Evolutionary conservation across 1,140 invertebrate genomes (phyloP), one percentile per base, ranked within the genome.

Genomic region (Gonatopus flavifemur): DNA sequence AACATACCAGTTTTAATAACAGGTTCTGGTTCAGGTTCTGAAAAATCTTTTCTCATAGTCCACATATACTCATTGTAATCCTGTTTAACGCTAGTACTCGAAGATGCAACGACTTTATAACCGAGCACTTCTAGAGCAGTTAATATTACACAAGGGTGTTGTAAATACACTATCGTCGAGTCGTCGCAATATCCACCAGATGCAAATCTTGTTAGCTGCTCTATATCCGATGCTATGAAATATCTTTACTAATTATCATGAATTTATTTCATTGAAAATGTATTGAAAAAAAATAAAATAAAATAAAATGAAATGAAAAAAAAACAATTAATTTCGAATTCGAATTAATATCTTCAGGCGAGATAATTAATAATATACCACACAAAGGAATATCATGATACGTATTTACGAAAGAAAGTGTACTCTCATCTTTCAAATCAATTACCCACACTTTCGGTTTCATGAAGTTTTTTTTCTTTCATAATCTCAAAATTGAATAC

Each of bases 41-140:
- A 79, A 74, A 91, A 91, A 59, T 91, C 89, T 76, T 89, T 90
- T 82, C 89, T 86, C 87, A 92, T 90, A 74, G 90, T 93, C 90
- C 90, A 93, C 88, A 91, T 91, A 62, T 91, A 90, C 66, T 91
- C 88, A 82, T 90, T 91, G 67, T 91, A 90, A 69, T 91, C 88
- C 76, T 90, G 88, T 74, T 91, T 90, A 22, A 90, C 87, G 51
- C 87, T 84, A 48, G 88, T 90, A 38, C 88, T 90, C 52, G 89
- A 90, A 21, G 89, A 91, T 51, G 90, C 88, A 20, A 93, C 88
- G 33, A 93, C 89, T 78, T 87, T 88, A 74, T 91, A 93, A 33
- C 89, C 90, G 54, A 93, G 80, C 41, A 91, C 89, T 81, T 93
- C 90, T 53, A 92, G 74, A 52, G 89, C 90, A 40, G 88, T 90